Evolutionary conservation across 2,888 invertebrate species (phyloP).

Genomic region (Neoaliturus tenellus): DNA sequence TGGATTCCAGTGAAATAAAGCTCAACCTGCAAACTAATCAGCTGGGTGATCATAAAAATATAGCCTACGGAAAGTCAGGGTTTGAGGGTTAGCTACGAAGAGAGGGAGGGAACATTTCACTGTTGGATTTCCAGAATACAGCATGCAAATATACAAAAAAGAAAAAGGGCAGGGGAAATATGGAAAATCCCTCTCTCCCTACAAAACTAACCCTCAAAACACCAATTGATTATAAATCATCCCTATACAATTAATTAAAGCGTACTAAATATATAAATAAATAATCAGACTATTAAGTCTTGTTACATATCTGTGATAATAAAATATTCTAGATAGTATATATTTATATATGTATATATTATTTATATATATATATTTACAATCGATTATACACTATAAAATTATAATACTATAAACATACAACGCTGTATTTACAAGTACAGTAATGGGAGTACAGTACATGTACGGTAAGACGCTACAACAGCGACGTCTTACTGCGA

Average conservation of each 20-base stretch:
- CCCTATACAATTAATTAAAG: constrained; percentile 43
- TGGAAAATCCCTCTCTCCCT: background rate
- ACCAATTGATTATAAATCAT: background rate
- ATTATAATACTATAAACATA: constrained; percentile 46
- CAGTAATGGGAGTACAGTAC: constrained; percentile 29
- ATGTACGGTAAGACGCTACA: constrained; percentile 25
- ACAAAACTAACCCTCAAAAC: background rate
- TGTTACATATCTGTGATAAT: constrained; percentile 45
- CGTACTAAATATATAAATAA: constrained; percentile 48
- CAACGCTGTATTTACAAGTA: constrained; percentile 27
- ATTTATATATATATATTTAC: constrained; percentile 49
- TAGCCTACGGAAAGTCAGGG: background rate
- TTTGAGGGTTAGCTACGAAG: background rate
- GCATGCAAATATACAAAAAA: background rate
- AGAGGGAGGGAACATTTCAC: background rate
- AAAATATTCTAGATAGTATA: constrained; percentile 50
- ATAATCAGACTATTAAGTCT: constrained; percentile 46
- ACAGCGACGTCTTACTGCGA: background rate
- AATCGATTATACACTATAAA: constrained; percentile 38
- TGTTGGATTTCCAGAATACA: background rate
- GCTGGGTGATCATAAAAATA: background rate
- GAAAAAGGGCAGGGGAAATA: background rate
- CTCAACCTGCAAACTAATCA: background rate
- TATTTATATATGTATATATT: constrained; percentile 53
- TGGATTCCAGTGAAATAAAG: constrained; percentile 20